Conservation (phyloP, 2,888 invertebrate species). For the Zonitis immaculata region DNA sequence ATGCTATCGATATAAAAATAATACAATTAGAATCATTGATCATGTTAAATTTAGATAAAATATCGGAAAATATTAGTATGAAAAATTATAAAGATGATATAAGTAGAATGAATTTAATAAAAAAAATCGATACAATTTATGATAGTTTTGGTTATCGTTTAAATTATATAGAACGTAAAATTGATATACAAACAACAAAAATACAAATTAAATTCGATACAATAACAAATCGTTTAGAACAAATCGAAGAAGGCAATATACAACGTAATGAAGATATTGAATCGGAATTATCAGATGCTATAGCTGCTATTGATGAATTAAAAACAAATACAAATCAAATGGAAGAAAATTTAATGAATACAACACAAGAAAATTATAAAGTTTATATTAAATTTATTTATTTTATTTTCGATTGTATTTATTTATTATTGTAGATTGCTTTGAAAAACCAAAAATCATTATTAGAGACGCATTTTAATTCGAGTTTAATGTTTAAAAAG, state of each 20-base stretch:
- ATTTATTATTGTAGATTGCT: slow-evolving; percentile 5
- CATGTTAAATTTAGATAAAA: slow-evolving; percentile 42
- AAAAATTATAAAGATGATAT: slow-evolving; percentile 48
- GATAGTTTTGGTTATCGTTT: slow-evolving; percentile 47
- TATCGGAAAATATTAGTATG: slow-evolving; percentile 45
- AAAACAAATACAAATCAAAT: slow-evolving; percentile 33
- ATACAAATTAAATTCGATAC: slow-evolving; percentile 44
- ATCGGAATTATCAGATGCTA: slow-evolving; percentile 40
- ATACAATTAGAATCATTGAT: slow-evolving; percentile 44
- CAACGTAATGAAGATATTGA: slow-evolving; percentile 43
- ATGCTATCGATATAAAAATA: slow-evolving; percentile 45
- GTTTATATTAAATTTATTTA: slow-evolving; percentile 5
- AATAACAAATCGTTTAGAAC: slow-evolving; percentile 37
- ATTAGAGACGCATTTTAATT: slow-evolving; percentile 1
- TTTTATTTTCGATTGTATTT: not conserved
- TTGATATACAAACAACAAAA: slow-evolving; percentile 42
- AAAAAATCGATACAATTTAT: slow-evolving; percentile 47
- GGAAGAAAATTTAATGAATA: slow-evolving; percentile 36
- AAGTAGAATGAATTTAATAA: slow-evolving; percentile 41
- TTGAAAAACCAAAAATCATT: slow-evolving; percentile 6
- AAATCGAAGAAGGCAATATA: slow-evolving; percentile 40
- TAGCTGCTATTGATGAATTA: slow-evolving; percentile 43
- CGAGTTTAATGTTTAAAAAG: not conserved
- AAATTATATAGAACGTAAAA: slow-evolving; percentile 43
- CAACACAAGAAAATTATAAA: slow-evolving; percentile 33